Conservation (phyloP, 1,140 invertebrate species). For the Cydia strobilella region DNA sequence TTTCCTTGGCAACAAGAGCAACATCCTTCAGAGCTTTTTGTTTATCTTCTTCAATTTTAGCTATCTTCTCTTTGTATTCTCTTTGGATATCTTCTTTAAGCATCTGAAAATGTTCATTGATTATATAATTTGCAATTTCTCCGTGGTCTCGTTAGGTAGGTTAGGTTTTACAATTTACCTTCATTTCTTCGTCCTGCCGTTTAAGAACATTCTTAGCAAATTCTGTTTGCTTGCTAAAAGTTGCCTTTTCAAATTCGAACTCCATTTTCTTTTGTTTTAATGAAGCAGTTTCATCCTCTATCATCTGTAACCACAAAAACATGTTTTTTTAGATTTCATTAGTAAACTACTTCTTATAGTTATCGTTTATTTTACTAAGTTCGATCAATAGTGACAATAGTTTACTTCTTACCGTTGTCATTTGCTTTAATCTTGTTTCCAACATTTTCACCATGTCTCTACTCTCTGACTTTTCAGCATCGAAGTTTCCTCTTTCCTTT, state of each 20-base stretch:
- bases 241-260: constrained; percentile 75
- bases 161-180: constrained; percentile 46
- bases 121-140: neutral
- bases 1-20: constrained; percentile 65
- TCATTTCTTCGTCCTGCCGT: constrained; percentile 73
- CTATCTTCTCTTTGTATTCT: constrained; percentile 68
- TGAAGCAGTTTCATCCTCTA: constrained; percentile 68
- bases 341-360: too few species aligned
- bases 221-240: constrained; percentile 73
- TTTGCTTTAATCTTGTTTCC: constrained; percentile 69
- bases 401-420: constrained; percentile 57
- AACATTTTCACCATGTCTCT: constrained; percentile 64
- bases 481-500: constrained; percentile 65
- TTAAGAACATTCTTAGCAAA: constrained; percentile 74
- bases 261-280: constrained; percentile 75
- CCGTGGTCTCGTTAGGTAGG: neutral
- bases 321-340: too few species aligned
- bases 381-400: too few species aligned
- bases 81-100: constrained; percentile 69
- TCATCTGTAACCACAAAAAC: constrained; percentile 52
- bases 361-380: too few species aligned
- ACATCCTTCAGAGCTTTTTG: constrained; percentile 60
- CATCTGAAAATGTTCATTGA: constrained; percentile 47
- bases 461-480: constrained; percentile 64
- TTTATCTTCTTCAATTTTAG: constrained; percentile 69